Base-by-base conservation (phyloP, 2,888 invertebrate species). In the Heliconius hortense region DNA sequence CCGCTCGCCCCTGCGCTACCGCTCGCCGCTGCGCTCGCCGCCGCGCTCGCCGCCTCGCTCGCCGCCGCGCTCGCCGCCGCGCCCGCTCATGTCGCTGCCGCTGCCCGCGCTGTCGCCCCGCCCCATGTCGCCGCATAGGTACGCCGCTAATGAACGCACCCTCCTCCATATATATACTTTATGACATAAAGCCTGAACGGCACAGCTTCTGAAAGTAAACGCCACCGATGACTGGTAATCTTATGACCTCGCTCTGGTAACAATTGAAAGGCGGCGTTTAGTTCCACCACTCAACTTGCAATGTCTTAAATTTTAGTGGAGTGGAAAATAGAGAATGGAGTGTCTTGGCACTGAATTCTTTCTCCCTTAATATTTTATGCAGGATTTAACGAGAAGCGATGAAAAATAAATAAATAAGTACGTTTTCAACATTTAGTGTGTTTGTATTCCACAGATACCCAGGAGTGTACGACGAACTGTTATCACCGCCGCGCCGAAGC, bases 401-500 rank as follows among this genome's bases (percentile, higher is more conserved):
- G 35, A 39, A n/a, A n/a, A n/a, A 39, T 35, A 35, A 35, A 35
- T 43, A 35, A 64, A 64, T 35, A 7, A 67, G 18, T 67, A 48
- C 43, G 18, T 48, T 68, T 48, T 68, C 18, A 26, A 48, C 18
- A 48, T 48, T 48, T 48, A 48, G n/a, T n/a, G n/a, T n/a, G 10
- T n/a, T 11, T n/a, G 2, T 21, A 18, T 60, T 26, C 21, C 43
- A 31, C 87, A 94, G 94, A 84, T 93, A 86, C 79, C 84, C 90
- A 72, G 93, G 93, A 87, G 88, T 93, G 72, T 94, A 94, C 88
- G 93, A 93, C 82, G 94, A 93, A 89, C 86, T 93, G 86, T 89
- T 93, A 89, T 93, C 93, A 82, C 93, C 93, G 84, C 93, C 93
- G 76, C 90, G 93, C 78, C 93, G 93, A 87, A 91, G 86, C 83